Base-by-base conservation (phyloP, 2,888 invertebrate genomes). In the Mimas tiliae region DNA sequence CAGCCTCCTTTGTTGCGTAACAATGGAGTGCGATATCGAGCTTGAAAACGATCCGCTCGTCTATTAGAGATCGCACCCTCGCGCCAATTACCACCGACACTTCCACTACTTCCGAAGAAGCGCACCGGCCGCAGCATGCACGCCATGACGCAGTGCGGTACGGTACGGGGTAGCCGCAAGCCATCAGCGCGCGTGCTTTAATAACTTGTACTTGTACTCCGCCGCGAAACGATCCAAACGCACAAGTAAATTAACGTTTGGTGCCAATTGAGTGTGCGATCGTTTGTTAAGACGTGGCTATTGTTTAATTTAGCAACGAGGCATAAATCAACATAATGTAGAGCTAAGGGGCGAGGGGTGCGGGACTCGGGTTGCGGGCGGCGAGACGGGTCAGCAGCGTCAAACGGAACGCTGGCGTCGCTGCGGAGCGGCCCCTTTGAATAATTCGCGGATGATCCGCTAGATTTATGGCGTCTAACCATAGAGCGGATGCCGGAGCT, bases 401-500 rank as follows among this genome's bases (percentile, higher is more conserved):
- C 58, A 58, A 42, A 63, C 48, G 51, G 45, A 42, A 47, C 19
- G 68, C n/a, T 64, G 42, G 52, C 33, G 52, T 63, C 63, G 67
- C 48, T 42, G 58, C 19, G 12, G 65, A 80, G 85, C 91, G 91
- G 91, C 83, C 73, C 81, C 89, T 93, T 91, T 91, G 88, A 90
- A 89, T 91, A 88, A 90, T 91, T 89, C 87, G 90, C 90, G 77
- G 81, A 84, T 81, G 83, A 87, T 81, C 80, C 81, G 77, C 79
- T 89, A 90, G 92, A 93, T 93, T 93, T 92, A 92, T 90, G 87
- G 86, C 79, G 81, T 70, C 75, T 92, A 91, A 93, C 86, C 87
- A 91, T 85, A 91, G 91, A 85, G 86, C 87, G 58, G 42, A 12
- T 12, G 53, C n/a, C 45, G 45, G 42, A 14, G 53, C 33, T 7